These are phyloP conservation scores for Cinclus cinclus DNA, from an alignment of 2,113 vertebrate genomes.

Conservation along the genomic window DNA sequence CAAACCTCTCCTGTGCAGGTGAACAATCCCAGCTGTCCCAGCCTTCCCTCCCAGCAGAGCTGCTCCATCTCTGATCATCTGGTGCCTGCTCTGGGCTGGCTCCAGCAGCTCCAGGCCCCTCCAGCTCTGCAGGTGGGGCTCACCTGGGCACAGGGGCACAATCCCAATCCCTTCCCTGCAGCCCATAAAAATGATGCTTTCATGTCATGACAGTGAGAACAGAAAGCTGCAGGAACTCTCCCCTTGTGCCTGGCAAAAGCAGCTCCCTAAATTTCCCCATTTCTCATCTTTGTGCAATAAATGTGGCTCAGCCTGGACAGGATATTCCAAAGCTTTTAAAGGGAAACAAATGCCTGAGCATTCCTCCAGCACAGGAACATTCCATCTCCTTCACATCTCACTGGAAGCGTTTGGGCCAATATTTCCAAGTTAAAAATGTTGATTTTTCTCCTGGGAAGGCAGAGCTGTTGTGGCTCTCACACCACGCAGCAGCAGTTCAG, in stretches of 20 bases:
- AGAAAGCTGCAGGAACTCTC: not conserved
- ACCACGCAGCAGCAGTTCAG: rapidly evolving
- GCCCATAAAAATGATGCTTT: not conserved
- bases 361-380: not conserved
- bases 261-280: not conserved
- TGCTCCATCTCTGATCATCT: no score
- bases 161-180: not conserved
- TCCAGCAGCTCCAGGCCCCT: not conserved
- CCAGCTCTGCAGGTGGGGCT: not conserved
- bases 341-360: not conserved
- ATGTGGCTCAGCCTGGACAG: rapidly evolving
- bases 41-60: no score
- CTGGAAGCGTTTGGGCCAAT: not conserved
- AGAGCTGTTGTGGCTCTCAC: not conserved
- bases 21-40: no score
- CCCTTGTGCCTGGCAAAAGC: not conserved
- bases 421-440: not conserved
- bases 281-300: not conserved
- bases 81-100: no score
- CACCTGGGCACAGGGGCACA: not conserved
- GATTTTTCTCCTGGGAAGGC: not conserved
- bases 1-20: no score
- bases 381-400: not conserved
- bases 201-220: rapidly evolving
- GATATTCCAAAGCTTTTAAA: not conserved